Conservation (phyloP, 1,140 invertebrate genomes). For the Lucilia sericata region DNA sequence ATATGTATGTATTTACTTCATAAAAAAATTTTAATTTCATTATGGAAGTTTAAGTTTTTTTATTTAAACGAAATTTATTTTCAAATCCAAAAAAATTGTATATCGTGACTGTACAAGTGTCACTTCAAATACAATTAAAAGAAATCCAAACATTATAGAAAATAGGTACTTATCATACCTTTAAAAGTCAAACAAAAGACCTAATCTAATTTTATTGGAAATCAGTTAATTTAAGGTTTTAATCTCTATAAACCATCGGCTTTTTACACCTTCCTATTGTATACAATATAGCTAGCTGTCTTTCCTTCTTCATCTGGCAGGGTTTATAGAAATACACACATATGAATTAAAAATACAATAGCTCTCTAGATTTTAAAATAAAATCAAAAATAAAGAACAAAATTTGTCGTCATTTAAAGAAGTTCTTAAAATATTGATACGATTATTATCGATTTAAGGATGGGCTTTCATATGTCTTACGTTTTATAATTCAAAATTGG, state of each 20-base stretch:
- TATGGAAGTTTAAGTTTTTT: not conserved
- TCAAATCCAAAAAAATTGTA: not conserved
- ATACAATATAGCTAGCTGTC: not conserved
- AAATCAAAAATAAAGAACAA: not conserved
- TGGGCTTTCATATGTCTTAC: constrained; percentile 35
- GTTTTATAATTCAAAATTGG: not conserved
- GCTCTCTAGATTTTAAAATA: not conserved
- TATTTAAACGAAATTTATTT: not conserved
- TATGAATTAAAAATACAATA: not conserved
- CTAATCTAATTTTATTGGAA: not conserved
- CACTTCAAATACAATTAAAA: constrained; percentile 1
- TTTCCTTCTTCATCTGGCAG: not conserved
- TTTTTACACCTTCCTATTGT: constrained; percentile 14
- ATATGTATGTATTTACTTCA: too few relatives aligned
- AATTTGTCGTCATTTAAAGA: constrained; percentile 41
- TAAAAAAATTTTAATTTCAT: not conserved
- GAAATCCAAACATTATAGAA: not conserved
- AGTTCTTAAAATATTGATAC: constrained; percentile 26
- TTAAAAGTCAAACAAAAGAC: not conserved
- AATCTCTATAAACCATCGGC: not conserved
- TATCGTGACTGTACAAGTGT: constrained; percentile 26
- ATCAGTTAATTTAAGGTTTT: not conserved
- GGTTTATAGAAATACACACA: not conserved
- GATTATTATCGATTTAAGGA: constrained; percentile 36
- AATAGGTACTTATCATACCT: not conserved